Conservation (phyloP, 2,797 vertebrate genomes). For the Neomorphus geoffroyi region DNA sequence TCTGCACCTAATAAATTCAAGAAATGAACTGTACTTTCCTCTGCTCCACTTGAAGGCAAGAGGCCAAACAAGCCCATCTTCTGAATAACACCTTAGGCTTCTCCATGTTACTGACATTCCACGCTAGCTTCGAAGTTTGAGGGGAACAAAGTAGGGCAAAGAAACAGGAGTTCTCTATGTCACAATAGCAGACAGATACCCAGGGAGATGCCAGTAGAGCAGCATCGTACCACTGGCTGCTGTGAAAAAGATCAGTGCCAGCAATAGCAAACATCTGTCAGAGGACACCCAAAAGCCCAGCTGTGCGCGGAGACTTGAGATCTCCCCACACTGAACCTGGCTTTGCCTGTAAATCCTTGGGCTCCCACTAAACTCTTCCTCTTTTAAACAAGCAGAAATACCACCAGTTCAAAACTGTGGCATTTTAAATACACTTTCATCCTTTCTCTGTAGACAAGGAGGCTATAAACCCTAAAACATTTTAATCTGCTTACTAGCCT, state of each 20-base stretch:
- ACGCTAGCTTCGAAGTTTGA: not conserved
- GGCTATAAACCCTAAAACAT: constrained; percentile 44
- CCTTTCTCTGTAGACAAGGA: not conserved
- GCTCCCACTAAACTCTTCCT: not conserved
- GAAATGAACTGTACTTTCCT: not conserved
- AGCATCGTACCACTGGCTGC: not conserved
- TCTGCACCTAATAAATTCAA: not conserved
- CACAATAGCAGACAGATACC: not conserved
- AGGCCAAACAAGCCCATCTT: not conserved
- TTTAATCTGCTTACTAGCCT: constrained; percentile 69
- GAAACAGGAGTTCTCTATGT: not conserved
- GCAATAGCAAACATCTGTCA: not conserved
- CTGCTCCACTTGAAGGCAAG: not conserved
- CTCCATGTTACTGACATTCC: not conserved
- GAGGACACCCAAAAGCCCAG: not conserved
- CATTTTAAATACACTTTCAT: constrained; percentile 10
- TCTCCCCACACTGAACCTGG: not conserved
- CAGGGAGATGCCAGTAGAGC: not conserved
- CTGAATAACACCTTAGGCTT: not conserved
- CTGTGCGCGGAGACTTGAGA: not conserved
- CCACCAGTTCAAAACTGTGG: constrained; percentile 14
- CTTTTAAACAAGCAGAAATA: constrained; percentile 46
- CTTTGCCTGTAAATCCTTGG: constrained; percentile 9
- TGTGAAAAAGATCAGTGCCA: not conserved
- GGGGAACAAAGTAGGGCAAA: not conserved